A percentile compares a stretch with the other conserved stretches of the same genome.
These are phyloP conservation scores for Cheirogaleus medius DNA, from an alignment of 2,113 vertebrate genomes.

Conservation along the genomic window DNA sequence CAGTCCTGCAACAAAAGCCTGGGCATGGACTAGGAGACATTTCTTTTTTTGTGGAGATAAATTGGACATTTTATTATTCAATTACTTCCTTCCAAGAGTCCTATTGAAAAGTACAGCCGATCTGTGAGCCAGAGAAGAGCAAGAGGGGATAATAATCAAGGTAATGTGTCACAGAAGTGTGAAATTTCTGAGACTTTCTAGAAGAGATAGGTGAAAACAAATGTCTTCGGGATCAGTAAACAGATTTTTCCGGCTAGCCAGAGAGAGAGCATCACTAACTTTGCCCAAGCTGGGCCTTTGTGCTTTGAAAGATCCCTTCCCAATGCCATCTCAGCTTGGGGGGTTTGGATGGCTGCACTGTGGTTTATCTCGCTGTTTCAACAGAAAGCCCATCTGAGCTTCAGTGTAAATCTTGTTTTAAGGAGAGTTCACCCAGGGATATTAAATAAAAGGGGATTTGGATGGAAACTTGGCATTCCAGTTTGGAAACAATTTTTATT, in stretches of 20 bases:
- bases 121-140: background rate
- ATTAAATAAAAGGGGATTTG: conserved; percentile 75
- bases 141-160: background rate
- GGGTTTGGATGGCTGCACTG: background rate
- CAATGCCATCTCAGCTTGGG: background rate
- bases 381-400: background rate
- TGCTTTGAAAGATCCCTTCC: background rate
- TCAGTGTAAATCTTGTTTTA: conserved; percentile 64
- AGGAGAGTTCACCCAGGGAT: conserved; percentile 74
- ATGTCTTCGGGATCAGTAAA: background rate
- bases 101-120: background rate
- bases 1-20: background rate
- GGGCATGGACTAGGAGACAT: background rate
- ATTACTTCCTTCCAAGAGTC: background rate
- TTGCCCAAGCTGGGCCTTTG: background rate
- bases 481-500: conserved; percentile 83
- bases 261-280: background rate
- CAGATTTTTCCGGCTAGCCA: background rate
- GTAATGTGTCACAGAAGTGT: background rate
- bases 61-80: background rate
- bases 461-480: conserved; percentile 81
- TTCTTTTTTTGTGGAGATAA: background rate
- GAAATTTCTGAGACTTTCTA: conserved; percentile 9
- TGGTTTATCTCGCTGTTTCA: background rate
- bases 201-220: conserved; percentile 19